Evolutionary conservation across 2,888 invertebrate species (phyloP), one percentile per base, ranked within the genome.

Genomic region (Drosophila formosana): DNA sequence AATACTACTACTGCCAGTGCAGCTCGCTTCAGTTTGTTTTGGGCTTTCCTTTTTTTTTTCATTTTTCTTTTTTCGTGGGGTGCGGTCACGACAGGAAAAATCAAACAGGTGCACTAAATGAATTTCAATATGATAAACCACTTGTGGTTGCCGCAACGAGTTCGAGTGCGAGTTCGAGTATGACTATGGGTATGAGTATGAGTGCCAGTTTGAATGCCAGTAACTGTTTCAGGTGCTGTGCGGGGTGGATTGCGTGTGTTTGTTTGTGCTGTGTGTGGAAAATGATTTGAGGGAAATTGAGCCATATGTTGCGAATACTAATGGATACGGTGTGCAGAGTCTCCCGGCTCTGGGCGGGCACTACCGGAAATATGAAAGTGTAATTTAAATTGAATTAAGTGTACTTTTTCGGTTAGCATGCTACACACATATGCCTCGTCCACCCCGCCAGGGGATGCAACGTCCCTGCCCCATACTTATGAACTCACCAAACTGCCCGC

Each of bases 331-430:
- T 53, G 62, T 26, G 45, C 58, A 28, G 57, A 34, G 30, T 39
- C 39, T 41, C 45, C 5, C n/a, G 25, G 30, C 9, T 25, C 52
- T 26, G 50, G 56, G 46, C 47, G 51, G 49, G 13, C 47, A 50
- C 63, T 43, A 65, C 84, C 87, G 90, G 90, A 90, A 85, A 88
- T 83, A 77, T 89, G 76, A 75, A 88, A 89, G 81, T 89, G 89
- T 89, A 90, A 90, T 90, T 91, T 90, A 89, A 90, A 90, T 90
- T 90, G 89, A 91, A 90, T 89, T 90, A 90, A 89, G 88, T 88
- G 89, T 78, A 76, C 75, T 72, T 80, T 63, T 66, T 69, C 57
- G 77, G 69, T 66, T 62, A 68, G 52, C 68, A 53, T 62, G 49
- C 47, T 46, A 50, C 23, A 30, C 18, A 18, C 18, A 18, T 18